These are phyloP conservation scores for Gila robusta DNA, from an alignment of 2,797 vertebrate genomes.

Conservation along the genomic window DNA sequence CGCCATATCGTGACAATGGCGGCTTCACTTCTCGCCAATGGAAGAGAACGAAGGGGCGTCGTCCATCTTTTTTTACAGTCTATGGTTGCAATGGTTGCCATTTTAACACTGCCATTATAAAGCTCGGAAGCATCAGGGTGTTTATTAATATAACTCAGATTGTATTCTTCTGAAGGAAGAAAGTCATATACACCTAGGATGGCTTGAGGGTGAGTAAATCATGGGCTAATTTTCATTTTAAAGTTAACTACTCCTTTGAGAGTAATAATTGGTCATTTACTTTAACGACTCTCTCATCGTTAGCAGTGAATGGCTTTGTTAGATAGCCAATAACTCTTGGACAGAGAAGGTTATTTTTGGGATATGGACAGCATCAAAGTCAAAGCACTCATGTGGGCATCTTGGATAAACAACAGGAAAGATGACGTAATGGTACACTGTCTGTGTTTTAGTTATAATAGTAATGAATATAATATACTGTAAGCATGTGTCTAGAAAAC, in stretches of 20 bases:
- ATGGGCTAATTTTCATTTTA: too few relatives aligned
- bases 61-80: too few relatives aligned
- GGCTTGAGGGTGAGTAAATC: too few relatives aligned
- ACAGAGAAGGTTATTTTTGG: slow-evolving; percentile 4
- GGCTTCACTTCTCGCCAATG: too few relatives aligned
- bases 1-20: too few relatives aligned
- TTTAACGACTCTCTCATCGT: slow-evolving; percentile 8
- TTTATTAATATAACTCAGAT: too few relatives aligned
- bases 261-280: not conserved
- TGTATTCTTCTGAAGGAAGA: too few relatives aligned
- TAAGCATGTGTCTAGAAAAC: slow-evolving; percentile 1
- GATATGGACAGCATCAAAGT: not conserved
- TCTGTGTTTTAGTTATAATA: slow-evolving; percentile 17
- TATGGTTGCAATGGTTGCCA: too few relatives aligned
- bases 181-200: too few relatives aligned
- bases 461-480: not conserved
- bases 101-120: too few relatives aligned
- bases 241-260: not conserved
- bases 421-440: not conserved
- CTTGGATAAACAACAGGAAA: slow-evolving; percentile 9
- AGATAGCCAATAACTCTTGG: slow-evolving; percentile 37
- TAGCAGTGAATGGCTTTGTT: slow-evolving; percentile 6
- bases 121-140: too few relatives aligned
- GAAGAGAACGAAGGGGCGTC: too few relatives aligned
- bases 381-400: slow-evolving; percentile 10